These are phyloP conservation scores for Myotis planiceps DNA, from an alignment of 2,797 vertebrate genomes.

Conservation along the genomic window DNA sequence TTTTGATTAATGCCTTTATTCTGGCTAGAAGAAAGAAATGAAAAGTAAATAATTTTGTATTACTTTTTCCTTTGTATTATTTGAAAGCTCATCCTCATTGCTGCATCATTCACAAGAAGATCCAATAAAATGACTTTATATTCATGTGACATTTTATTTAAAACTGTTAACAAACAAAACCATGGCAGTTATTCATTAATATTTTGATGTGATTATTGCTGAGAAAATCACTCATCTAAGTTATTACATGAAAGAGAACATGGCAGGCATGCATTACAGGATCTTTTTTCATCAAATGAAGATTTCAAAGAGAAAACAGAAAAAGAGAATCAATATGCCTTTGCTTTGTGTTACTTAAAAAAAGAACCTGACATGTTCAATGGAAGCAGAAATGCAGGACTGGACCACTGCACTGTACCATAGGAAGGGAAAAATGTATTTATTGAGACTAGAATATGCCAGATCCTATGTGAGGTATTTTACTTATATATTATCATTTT, in stretches of 20 bases:
- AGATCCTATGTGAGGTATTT: neutral
- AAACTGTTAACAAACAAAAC: conserved; percentile 49
- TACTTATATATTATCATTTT: neutral
- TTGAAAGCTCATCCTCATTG: conserved; percentile 26
- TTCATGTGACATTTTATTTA: conserved; percentile 50
- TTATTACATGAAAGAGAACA: conserved; percentile 26
- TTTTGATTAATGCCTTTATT: conserved; percentile 44
- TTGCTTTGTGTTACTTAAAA: neutral
- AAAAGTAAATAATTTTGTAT: conserved; percentile 26
- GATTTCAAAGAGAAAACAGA: conserved; percentile 42
- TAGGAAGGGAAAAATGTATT: neutral
- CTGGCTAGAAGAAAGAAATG: neutral
- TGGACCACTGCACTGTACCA: neutral
- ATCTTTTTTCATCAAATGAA: conserved; percentile 17
- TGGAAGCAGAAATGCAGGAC: neutral
- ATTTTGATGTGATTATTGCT: conserved; percentile 58
- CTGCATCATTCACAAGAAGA: conserved; percentile 6
- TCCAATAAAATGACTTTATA: conserved; percentile 41
- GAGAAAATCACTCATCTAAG: conserved; percentile 49
- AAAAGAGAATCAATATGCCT: neutral
- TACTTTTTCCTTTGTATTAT: neutral
- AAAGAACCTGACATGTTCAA: neutral
- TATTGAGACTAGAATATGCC: neutral
- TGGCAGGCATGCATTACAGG: neutral
- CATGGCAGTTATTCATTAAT: conserved; percentile 24